Base-by-base conservation (phyloP, 2,797 vertebrate species). In the Chelidonichthys spinosus region DNA sequence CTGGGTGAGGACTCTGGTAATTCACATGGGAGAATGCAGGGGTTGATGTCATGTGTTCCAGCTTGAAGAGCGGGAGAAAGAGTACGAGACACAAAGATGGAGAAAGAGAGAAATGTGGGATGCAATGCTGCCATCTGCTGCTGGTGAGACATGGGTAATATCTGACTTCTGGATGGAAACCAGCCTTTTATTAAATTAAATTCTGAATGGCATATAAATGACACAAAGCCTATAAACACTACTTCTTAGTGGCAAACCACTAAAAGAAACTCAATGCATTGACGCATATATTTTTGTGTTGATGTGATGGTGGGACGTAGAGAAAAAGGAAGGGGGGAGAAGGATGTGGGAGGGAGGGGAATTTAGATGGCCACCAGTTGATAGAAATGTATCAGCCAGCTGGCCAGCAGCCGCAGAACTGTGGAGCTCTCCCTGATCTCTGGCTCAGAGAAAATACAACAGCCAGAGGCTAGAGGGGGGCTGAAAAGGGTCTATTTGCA, bases 71-170 rank as follows among this genome's bases (percentile, higher is more conserved):
- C 3, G 5, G 56, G 44, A 52, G 60, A 40, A 54, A 14, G 25
- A 75, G 36, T 42, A 11, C 56, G 15, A 66, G 17, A 67, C 54
- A 75, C 54, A 64, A 18, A 79, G 60, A 44, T 0, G 11, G 25
- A 3, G 10, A 74, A 6, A 5, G 10, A 61, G n/a, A 15, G 62
- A 14, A 15, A 76, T 87, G 65, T 81, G 55, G 78, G 77, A 87
- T 79, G 39, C 83, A 87, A 86, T 88, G 89, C 88, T 89, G 90
- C 90, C 91, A 90, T 89, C 93, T 94, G 82, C 84, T 89, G 92
- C 72, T 69, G 33, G 55, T 40, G 7, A 47, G 9, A 17, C 7
- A 15, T 32, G 5, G 11, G 39, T 11, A 25, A 46, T 6, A 32
- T n/a, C 17, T 47, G 17, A 59, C 11, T 10, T 63, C 7, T 32